phyloP scores from a whole-genome alignment of 2,797 vertebrate genomes.

The Selene dorsalis region DNA sequence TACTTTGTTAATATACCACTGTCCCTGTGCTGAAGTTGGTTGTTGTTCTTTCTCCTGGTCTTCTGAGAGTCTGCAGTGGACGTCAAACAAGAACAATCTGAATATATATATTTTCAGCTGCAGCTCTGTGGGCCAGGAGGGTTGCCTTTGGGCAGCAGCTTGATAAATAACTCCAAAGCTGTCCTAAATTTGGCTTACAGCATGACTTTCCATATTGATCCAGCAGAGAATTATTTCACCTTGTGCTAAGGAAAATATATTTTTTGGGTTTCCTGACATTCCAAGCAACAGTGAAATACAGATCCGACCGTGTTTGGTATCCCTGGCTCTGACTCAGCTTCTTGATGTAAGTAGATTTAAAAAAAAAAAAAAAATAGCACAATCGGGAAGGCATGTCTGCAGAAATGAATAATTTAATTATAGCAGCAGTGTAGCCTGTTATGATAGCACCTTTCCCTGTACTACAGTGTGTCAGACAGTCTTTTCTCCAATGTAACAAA shows the following conservation, averaged over 20 bases:
- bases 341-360: conserved; percentile 37
- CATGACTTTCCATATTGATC: conserved; percentile 70
- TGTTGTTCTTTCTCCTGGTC: neutral
- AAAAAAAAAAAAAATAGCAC: conserved; percentile 33
- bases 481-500: conserved; percentile 14
- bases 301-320: conserved; percentile 46
- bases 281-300: conserved; percentile 45
- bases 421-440: conserved; percentile 33
- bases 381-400: conserved; percentile 39
- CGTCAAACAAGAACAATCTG: conserved; percentile 55
- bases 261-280: conserved; percentile 35
- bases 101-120: conserved; percentile 62
- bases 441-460: conserved; percentile 44
- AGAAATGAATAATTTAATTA: conserved; percentile 63
- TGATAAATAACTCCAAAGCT: conserved; percentile 61
- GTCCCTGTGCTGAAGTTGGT: neutral
- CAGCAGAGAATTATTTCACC: conserved; percentile 47
- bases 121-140: conserved; percentile 38
- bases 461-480: conserved; percentile 2
- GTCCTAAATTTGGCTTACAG: conserved; percentile 42
- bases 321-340: conserved; percentile 54
- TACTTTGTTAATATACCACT: neutral
- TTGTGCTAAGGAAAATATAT: conserved; percentile 32
- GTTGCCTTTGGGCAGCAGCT: conserved; percentile 28
- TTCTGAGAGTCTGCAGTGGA: conserved; percentile 44